phyloP scores from a whole-genome alignment of 2,888 invertebrate species.

The Poecilobothrus nobilitatus region DNA sequence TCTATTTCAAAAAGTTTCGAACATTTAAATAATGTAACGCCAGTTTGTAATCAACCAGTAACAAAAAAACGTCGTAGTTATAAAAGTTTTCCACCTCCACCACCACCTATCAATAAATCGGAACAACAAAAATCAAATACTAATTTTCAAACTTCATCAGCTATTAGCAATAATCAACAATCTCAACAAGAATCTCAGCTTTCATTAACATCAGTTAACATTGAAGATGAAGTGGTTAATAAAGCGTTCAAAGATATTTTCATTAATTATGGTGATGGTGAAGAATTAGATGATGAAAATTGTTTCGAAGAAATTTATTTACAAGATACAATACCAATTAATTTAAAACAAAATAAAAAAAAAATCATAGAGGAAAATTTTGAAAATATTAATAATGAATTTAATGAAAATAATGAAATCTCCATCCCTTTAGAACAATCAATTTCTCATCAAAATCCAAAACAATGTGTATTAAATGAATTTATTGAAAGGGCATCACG shows the following conservation, averaged over 20 bases:
- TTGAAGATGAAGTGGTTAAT: constrained; percentile 36
- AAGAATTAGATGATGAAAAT: constrained; percentile 29
- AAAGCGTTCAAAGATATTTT: constrained; percentile 40
- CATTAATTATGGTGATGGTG: constrained; percentile 33
- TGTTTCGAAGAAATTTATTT: background rate
- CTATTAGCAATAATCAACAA: background rate
- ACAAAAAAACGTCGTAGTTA: background rate
- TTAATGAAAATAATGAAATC: too few relatives aligned
- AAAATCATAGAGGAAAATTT: background rate
- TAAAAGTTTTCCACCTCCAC: constrained; percentile 8
- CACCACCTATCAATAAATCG: constrained; percentile 13
- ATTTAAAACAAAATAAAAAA: background rate
- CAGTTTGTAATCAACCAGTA: background rate
- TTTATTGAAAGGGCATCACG: background rate
- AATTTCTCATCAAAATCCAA: too few relatives aligned
- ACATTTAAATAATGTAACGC: too few relatives aligned
- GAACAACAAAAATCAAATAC: constrained; percentile 12
- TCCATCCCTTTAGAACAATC: too few relatives aligned
- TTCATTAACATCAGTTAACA: constrained; percentile 27
- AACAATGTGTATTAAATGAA: too few relatives aligned
- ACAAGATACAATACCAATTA: background rate
- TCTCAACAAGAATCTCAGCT: constrained; percentile 8
- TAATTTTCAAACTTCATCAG: constrained; percentile 13
- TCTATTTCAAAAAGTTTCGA: too few relatives aligned
- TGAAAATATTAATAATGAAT: too few relatives aligned